A percentile compares a stretch with the other conserved stretches of the same genome.
Conservation (phyloP, 2,113 vertebrate genomes). For the Epinephelus cyanopodus region DNA sequence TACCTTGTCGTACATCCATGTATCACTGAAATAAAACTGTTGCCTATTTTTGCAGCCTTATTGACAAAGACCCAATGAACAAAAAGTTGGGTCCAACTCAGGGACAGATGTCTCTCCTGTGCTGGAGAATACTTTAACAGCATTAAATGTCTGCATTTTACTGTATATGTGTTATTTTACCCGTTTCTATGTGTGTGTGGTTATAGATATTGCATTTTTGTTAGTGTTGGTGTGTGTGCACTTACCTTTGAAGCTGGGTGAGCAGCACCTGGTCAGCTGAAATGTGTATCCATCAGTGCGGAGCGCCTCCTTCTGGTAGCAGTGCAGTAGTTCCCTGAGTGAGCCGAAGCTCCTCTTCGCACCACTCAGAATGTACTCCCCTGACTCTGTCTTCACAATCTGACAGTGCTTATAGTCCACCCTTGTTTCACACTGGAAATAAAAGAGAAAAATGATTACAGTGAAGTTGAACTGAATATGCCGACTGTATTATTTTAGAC, state of each 20-base stretch:
- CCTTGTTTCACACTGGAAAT: constrained; percentile 83
- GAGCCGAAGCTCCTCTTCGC: constrained; percentile 91
- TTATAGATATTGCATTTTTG: background rate
- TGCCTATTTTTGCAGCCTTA: background rate
- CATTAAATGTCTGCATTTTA: constrained; percentile 3
- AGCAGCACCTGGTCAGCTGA: constrained; percentile 94
- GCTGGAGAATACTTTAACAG: background rate
- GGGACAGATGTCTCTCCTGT: background rate
- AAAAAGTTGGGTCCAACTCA: background rate
- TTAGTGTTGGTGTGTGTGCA: constrained; percentile 7
- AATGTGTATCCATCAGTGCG: constrained; percentile 95
- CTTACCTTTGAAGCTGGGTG: constrained; percentile 93
- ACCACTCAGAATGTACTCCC: constrained; percentile 92
- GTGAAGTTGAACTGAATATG: background rate
- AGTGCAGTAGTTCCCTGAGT: constrained; percentile 93
- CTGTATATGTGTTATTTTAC: background rate
- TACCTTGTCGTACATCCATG: background rate
- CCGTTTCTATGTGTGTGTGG: background rate
- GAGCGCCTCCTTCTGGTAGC: constrained; percentile 97
- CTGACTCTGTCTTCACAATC: constrained; percentile 89
- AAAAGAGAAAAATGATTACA: background rate
- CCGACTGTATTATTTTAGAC: background rate
- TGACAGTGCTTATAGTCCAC: constrained; percentile 95
- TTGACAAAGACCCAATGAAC: background rate
- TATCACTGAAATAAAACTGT: background rate